A percentile compares a stretch with the other conserved stretches of the same genome.
These are phyloP conservation scores for Catagonus wagneri DNA, from an alignment of 2,113 vertebrate genomes.

Conservation along the genomic window DNA sequence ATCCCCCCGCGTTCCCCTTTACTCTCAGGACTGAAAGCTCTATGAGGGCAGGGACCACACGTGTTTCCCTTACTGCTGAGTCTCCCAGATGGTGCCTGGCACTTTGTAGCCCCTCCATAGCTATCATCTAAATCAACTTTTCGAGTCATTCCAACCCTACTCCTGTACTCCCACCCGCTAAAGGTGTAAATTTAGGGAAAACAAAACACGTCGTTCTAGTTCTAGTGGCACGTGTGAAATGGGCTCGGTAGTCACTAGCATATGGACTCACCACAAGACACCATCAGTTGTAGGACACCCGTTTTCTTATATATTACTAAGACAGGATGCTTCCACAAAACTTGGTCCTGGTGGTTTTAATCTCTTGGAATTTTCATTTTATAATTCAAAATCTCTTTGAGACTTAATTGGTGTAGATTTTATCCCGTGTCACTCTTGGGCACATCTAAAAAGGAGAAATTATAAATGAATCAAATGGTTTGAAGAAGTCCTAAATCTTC, in stretches of 20 bases:
- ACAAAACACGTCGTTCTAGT: neutral
- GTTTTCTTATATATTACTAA: neutral
- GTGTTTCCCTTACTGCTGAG: neutral
- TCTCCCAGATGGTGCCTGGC: neutral
- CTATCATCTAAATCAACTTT: neutral
- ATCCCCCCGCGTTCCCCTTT: neutral
- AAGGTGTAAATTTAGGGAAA: neutral
- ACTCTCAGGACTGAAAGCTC: neutral
- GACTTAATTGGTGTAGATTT: neutral
- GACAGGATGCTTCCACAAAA: neutral
- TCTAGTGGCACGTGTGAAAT: neutral
- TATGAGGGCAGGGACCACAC: neutral
- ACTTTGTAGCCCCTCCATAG: neutral
- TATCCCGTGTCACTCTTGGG: neutral
- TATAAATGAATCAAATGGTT: neutral
- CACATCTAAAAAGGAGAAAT: neutral
- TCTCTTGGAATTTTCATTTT: constrained; percentile 5
- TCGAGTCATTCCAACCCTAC: neutral
- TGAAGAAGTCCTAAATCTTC: neutral
- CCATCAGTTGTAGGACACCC: rapidly evolving
- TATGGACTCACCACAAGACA: neutral
- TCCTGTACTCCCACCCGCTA: neutral
- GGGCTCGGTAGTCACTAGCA: neutral
- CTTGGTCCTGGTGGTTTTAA: neutral
- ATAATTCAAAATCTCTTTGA: neutral